A percentile compares a stretch with the other conserved stretches of the same genome.
Evolutionary conservation across 1,140 invertebrate genomes (phyloP).

Genomic region (Anagrus nilaparvatae): DNA sequence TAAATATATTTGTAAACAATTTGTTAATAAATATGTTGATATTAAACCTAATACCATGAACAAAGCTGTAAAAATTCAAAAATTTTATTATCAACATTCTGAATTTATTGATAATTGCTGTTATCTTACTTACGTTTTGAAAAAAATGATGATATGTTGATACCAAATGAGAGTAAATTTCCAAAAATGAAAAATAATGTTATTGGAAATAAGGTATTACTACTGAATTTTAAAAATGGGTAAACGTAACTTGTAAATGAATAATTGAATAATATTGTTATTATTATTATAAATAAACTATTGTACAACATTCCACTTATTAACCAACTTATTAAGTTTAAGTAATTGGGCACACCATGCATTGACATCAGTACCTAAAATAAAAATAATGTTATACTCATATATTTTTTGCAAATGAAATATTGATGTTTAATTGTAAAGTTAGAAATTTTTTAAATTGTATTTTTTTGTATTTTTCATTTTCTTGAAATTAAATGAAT

Average conservation of each 20-base stretch:
- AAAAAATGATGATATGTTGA: constrained; percentile 34
- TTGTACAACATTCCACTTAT: constrained; percentile 31
- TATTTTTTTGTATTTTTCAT: too few relatives aligned
- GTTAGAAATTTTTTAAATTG: too few relatives aligned
- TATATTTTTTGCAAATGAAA: too few relatives aligned
- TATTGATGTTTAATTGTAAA: too few relatives aligned
- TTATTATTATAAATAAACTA: constrained; percentile 26
- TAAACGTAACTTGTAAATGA: constrained; percentile 23
- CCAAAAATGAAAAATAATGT: constrained; percentile 25
- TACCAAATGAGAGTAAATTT: constrained; percentile 32
- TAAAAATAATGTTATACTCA: too few relatives aligned
- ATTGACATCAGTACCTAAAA: constrained; percentile 35
- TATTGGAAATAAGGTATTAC: constrained; percentile 33
- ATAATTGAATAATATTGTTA: constrained; percentile 28
- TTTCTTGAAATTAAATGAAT: too few relatives aligned
- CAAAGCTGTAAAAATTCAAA: constrained; percentile 16
- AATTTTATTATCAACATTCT: not conserved
- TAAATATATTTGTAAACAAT: not conserved
- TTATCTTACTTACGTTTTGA: constrained; percentile 24
- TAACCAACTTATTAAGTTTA: constrained; percentile 36
- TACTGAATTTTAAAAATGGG: constrained; percentile 31
- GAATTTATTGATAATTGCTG: too few relatives aligned
- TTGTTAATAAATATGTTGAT: constrained; percentile 12
- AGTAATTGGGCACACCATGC: constrained; percentile 30
- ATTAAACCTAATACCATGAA: constrained; percentile 18